These are phyloP conservation scores for Apeltes quadracus DNA, from an alignment of 2,113 vertebrate species.

Conservation along the genomic window DNA sequence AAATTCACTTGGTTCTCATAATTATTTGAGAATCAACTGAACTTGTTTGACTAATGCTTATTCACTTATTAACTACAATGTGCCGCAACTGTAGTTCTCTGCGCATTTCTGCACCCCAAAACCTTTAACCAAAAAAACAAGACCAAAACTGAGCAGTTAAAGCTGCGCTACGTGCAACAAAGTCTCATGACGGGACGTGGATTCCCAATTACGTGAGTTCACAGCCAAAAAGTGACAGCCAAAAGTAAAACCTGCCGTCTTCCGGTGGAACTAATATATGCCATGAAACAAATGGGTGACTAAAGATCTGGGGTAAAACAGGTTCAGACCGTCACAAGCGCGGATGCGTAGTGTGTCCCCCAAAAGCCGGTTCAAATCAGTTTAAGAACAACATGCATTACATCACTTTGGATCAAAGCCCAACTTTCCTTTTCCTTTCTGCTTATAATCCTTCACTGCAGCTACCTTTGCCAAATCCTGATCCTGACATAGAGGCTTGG, in stretches of 20 bases:
- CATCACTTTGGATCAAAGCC: neutral
- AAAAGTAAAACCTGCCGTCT: conserved; percentile 3
- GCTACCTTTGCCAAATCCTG: conserved; percentile 25
- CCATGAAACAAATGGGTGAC: conserved; percentile 28
- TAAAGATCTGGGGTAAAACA: neutral
- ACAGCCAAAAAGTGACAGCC: conserved; percentile 9
- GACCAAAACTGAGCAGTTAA: neutral
- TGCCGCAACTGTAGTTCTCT: too few relatives aligned
- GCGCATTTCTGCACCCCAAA: conserved; percentile 4
- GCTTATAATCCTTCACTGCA: conserved; percentile 18
- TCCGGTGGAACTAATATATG: conserved; percentile 37
- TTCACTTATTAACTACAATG: too few relatives aligned
- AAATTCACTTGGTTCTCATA: too few relatives aligned
- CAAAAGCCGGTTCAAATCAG: neutral
- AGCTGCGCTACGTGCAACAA: neutral
- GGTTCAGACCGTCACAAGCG: conserved; percentile 4
- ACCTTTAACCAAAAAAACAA: neutral
- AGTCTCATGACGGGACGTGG: neutral
- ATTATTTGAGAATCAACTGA: too few relatives aligned
- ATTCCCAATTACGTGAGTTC: conserved; percentile 39
- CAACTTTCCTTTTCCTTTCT: neutral
- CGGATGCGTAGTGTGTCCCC: neutral
- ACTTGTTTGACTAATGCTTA: too few relatives aligned
- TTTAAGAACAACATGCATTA: conserved; percentile 22
- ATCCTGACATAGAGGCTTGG: conserved; percentile 20